A percentile compares a stretch with the other conserved stretches of the same genome.
Conservation (phyloP, 2,113 vertebrate genomes). For the Rhinolophus ferrumequinum region DNA sequence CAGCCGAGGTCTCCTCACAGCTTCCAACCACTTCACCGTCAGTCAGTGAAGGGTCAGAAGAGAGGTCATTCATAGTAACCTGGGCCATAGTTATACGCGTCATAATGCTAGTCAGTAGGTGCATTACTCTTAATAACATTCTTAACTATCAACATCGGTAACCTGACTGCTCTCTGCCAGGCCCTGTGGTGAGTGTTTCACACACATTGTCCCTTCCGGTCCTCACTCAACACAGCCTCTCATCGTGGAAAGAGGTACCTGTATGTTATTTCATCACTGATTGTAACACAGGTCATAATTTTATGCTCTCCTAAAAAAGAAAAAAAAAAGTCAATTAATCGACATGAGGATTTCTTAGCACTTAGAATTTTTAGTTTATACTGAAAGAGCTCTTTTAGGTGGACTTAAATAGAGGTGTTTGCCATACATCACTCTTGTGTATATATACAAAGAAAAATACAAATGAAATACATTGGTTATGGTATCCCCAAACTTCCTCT, state of each 20-base stretch:
- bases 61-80: neutral
- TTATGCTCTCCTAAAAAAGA: neutral
- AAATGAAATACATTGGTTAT: neutral
- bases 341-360: neutral
- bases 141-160: neutral
- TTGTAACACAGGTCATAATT: neutral
- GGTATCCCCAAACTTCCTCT: neutral
- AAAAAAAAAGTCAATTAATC: neutral
- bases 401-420: neutral
- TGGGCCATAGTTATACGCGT: neutral
- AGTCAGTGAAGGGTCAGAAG: neutral
- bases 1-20: neutral
- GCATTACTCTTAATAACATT: neutral
- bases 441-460: neutral
- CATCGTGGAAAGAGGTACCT: neutral
- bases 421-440: neutral
- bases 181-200: neutral
- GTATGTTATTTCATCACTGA: neutral
- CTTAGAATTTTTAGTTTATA: neutral
- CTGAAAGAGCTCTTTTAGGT: neutral
- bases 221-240: neutral
- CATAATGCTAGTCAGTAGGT: neutral
- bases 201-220: fast-evolving
- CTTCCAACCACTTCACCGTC: no score
- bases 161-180: neutral